Base-by-base conservation (phyloP, 2,113 vertebrate species). In the Datnioides undecimradiatus region DNA sequence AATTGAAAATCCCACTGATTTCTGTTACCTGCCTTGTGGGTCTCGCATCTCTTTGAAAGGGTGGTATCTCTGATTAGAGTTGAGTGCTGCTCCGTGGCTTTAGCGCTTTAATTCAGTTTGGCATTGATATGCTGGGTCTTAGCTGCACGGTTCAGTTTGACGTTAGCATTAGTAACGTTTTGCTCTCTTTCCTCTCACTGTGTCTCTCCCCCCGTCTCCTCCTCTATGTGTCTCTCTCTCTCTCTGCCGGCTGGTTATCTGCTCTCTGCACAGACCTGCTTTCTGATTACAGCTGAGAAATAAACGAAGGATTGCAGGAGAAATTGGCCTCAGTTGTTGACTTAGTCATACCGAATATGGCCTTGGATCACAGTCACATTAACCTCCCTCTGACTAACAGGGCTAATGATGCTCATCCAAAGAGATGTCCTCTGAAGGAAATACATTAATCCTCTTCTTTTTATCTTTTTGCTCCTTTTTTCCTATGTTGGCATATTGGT, bases 11-110 rank as follows among this genome's bases (percentile, higher is more conserved):
- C 52, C 55, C 52, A 51, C 49, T 60, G 75, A 72, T 73, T 87
- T 84, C 52, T 34, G 41, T 81, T 77, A 80, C 76, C 75, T 86
- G 68, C 80, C 75, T 83, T 46, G 60, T 73, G 82, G 76, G 29
- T 72, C 78, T 80, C 52, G 73, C 51, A 81, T 80, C 77, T 83
- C 63, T 85, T 85, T 89, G 79, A 87, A 76, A 82, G 45, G 46
- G 59, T 49, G 52, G 23, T 73, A 67, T 80, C 79, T 84, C 68
- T 84, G 76, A 89, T 88, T 68, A 82, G 43, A 68, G 52, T 8
- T 6, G 70, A 91, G 77, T 27, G 45, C 64, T 62, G 29, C 66
- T 69, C 41, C 1, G 1, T 75, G 54, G 82, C 40, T 52, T 79
- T 31, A 46, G 52, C 58, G 45, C 59, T 73, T 72, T 81, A 66